These are phyloP conservation scores for Latheticus oryzae DNA, from an alignment of 2,888 invertebrate species.

Conservation along the genomic window DNA sequence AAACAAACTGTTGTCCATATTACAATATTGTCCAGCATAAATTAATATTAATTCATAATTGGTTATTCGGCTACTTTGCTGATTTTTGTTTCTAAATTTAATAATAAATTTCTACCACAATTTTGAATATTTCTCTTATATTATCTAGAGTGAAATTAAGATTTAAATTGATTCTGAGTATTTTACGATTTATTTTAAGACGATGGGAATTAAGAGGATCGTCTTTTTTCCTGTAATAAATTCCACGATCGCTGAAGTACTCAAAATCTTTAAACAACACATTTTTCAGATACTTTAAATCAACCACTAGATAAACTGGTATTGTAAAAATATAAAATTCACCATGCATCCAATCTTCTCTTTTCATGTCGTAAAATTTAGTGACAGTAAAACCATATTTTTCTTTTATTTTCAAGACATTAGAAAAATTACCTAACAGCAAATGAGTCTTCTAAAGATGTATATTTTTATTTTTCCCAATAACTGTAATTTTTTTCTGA, in stretches of 20 bases:
- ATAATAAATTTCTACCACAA: slow-evolving; percentile 67
- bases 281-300: slow-evolving; percentile 53
- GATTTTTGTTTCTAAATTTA: too few relatives aligned
- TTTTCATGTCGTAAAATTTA: slow-evolving; percentile 28
- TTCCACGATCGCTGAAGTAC: slow-evolving; percentile 72
- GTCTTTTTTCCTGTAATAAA: slow-evolving; percentile 68
- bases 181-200: too few relatives aligned
- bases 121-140: slow-evolving; percentile 72
- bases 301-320: slow-evolving; percentile 45
- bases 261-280: slow-evolving; percentile 71
- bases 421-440: too few relatives aligned
- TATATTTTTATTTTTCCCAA: too few relatives aligned
- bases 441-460: too few relatives aligned
- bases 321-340: slow-evolving; percentile 47
- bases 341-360: slow-evolving; percentile 35
- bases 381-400: slow-evolving; percentile 18
- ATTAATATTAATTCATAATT: too few relatives aligned
- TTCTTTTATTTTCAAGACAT: too few relatives aligned
- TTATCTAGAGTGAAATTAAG: slow-evolving; percentile 75
- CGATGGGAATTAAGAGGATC: slow-evolving; percentile 70
- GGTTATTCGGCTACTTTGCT: too few relatives aligned
- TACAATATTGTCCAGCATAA: too few relatives aligned
- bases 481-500: too few relatives aligned
- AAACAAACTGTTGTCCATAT: too few relatives aligned
- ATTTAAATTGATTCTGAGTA: slow-evolving; percentile 71